Conservation (phyloP, 2,888 invertebrate species). For the Furcula furcula region DNA sequence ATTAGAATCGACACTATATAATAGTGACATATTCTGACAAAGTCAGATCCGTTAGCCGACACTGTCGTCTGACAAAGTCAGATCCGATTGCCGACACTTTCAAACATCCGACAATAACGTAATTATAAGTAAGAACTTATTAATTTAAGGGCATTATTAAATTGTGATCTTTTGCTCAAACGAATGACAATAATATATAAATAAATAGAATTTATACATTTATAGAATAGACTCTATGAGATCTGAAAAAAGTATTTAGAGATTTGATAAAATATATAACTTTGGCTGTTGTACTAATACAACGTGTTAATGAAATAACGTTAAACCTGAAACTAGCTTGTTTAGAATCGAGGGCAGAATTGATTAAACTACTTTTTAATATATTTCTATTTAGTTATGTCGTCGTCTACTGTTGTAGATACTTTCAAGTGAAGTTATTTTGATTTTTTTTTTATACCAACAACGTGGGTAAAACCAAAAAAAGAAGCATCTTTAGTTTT, state of each 20-base stretch:
- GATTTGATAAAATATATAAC: neutral
- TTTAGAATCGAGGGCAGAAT: too few relatives aligned
- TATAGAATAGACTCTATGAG: neutral
- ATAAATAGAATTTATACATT: neutral
- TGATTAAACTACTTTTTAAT: too few relatives aligned
- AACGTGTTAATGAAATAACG: too few relatives aligned
- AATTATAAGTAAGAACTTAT: conserved; percentile 1
- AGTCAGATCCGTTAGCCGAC: neutral
- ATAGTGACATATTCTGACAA: neutral
- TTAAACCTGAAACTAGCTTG: too few relatives aligned
- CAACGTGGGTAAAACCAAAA: too few relatives aligned
- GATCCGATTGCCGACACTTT: neutral
- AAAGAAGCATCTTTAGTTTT: too few relatives aligned
- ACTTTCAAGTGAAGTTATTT: too few relatives aligned
- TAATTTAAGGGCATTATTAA: conserved; percentile 19
- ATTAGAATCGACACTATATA: neutral
- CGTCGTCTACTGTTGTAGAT: too few relatives aligned
- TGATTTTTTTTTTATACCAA: too few relatives aligned
- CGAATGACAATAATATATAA: conserved; percentile 17
- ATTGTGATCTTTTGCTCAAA: conserved; percentile 30
- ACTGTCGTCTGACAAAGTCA: neutral
- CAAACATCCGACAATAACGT: neutral
- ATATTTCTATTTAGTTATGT: too few relatives aligned
- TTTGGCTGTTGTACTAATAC: too few relatives aligned
- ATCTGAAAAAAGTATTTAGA: neutral